phyloP scores from a whole-genome alignment of 2,797 vertebrate genomes.

The Clarias pachynema region DNA sequence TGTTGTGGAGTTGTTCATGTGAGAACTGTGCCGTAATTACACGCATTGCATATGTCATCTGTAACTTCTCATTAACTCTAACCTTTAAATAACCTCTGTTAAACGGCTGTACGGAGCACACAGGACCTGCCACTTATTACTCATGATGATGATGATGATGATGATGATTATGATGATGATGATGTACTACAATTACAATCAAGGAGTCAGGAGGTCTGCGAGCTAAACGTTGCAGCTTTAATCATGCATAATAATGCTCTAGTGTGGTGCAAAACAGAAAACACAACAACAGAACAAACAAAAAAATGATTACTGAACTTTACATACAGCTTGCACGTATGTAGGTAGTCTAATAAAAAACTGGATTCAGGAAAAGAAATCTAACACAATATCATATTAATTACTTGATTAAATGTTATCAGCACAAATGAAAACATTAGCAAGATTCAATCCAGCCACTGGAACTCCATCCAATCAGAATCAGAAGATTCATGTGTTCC shows the following conservation, averaged over 20 bases:
- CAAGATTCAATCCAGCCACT: background rate
- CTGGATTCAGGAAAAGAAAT: background rate
- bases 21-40: conserved; percentile 36
- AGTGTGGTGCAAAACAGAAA: background rate
- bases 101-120: background rate
- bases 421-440: background rate
- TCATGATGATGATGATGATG: conserved; percentile 23
- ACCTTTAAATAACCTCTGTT: conserved; percentile 5
- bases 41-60: conserved; percentile 16
- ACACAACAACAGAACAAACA: background rate
- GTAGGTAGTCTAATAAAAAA: too few relatives aligned
- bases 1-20: conserved; percentile 47
- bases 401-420: background rate
- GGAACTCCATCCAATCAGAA: background rate
- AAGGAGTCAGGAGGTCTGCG: conserved; percentile 12
- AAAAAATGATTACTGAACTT: background rate
- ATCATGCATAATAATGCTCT: background rate
- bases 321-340: background rate
- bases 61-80: conserved; percentile 26
- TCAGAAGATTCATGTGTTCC: background rate
- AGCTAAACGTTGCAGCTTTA: background rate
- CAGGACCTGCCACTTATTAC: conserved; percentile 22
- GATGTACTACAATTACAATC: conserved; percentile 21
- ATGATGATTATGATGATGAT: conserved; percentile 18
- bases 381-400: background rate